Base-by-base conservation (phyloP, 2,888 invertebrate genomes). In the Diabrotica balteata region DNA sequence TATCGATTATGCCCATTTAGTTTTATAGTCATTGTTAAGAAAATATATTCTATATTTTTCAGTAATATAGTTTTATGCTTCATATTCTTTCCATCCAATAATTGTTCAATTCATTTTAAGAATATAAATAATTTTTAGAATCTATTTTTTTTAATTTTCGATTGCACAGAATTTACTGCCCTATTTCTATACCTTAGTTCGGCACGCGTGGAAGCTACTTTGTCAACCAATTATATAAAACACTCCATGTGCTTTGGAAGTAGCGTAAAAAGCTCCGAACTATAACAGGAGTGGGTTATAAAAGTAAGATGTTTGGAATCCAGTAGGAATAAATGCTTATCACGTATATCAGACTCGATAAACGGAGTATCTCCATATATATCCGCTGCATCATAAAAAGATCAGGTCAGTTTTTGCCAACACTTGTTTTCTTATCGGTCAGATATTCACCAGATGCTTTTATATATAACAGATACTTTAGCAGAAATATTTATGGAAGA, bases 311-410 rank as follows among this genome's bases (percentile, higher is more conserved):
- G 43, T 63, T 60, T 52, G 44, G 44, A 60, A 44, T 60, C 52
- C 17, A 49, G 44, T 17, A 17, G 11, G 17, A 50, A 10, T 55
- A 42, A 54, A 62, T 63, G 54, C 63, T 49, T 55, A 63, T 55
- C 63, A 63, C 63, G 63, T 63, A 63, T 63, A 55, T 63, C 49
- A 55, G 55, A 55, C 54, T 55, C 63, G 55, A 55, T 63, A 63
- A 63, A 63, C 50, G 42, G 32, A 32, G 32, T 49, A 63, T 63
- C 55, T 63, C 17, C 63, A 55, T 63, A 54, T 10, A 63, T 49
- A 49, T 55, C 11, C 17, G n/a, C 47, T 54, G 47, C 47, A 55
- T 43, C 44, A 54, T 63, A 63, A 63, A 63, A 63, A 55, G 43
- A 42, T 47, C 43, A 10, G 8, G 44, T 10, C 9, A 10, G 63